Evolutionary conservation across 2,113 vertebrate species (phyloP).

Genomic region (Dunckerocampus dactyliophorus): DNA sequence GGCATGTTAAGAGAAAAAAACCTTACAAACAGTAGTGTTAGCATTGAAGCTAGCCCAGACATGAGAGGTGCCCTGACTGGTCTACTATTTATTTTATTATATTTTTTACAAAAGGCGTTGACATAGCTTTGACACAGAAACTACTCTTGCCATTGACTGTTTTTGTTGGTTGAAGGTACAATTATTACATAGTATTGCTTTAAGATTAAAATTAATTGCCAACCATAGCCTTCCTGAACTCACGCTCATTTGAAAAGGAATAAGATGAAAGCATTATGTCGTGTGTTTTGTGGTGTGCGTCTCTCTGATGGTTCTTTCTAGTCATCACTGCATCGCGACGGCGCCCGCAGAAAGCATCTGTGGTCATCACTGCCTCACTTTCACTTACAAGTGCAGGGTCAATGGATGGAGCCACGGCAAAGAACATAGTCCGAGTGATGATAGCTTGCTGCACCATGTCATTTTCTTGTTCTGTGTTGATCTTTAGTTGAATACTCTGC

Average conservation of each 20-base stretch:
- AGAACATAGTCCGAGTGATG: conserved; percentile 19
- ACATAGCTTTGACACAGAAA: too few relatives aligned
- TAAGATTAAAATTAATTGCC: too few relatives aligned
- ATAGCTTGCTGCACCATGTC: conserved; percentile 25
- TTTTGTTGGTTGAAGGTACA: too few relatives aligned
- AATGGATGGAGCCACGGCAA: conserved; percentile 50
- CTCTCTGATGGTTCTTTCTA: conserved; percentile 63
- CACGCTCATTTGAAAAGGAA: conserved; percentile 38
- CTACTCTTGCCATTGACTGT: too few relatives aligned
- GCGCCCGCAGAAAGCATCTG: conserved; percentile 50
- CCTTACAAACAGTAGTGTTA: too few relatives aligned
- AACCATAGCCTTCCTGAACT: conserved; percentile 20
- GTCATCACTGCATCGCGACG: conserved; percentile 51
- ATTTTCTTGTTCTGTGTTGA: conserved; percentile 51
- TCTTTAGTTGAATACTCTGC: conserved; percentile 58
- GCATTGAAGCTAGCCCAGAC: too few relatives aligned
- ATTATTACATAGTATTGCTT: too few relatives aligned
- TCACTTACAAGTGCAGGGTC: conserved; percentile 64
- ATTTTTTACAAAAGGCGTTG: too few relatives aligned
- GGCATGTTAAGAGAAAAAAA: too few relatives aligned
- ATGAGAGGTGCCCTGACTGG: too few relatives aligned
- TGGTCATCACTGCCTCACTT: conserved; percentile 53
- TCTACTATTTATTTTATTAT: too few relatives aligned
- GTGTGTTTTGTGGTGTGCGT: conserved; percentile 56
- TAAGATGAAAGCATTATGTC: conserved; percentile 55